These are phyloP conservation scores for Hydropotes inermis DNA, from an alignment of 2,113 vertebrate species.

Conservation along the genomic window DNA sequence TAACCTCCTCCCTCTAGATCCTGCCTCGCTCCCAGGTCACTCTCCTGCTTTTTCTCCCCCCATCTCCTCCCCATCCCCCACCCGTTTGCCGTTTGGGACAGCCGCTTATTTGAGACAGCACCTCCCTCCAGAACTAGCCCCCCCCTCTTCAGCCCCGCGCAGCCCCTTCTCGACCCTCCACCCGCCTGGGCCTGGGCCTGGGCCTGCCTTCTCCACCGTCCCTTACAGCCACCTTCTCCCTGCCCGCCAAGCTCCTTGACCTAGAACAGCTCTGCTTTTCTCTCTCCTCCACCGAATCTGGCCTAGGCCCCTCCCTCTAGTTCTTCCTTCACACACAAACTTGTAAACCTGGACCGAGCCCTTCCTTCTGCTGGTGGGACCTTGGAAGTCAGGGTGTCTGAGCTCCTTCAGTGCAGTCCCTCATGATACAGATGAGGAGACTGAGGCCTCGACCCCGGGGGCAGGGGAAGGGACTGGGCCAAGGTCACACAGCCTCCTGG, in stretches of 20 bases:
- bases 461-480: conserved; percentile 67
- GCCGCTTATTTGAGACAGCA: conserved; percentile 18
- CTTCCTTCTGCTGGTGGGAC: conserved; percentile 58
- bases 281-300: conserved; percentile 55
- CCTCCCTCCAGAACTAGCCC: neutral
- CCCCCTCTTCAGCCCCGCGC: neutral
- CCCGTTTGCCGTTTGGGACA: conserved; percentile 36
- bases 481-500: conserved; percentile 68
- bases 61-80: neutral
- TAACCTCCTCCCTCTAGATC: conserved; percentile 42
- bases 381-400: conserved; percentile 41
- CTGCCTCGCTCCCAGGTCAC: conserved; percentile 45
- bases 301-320: conserved; percentile 68
- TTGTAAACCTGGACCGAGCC: conserved; percentile 62
- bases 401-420: neutral
- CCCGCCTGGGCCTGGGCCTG: conserved; percentile 1
- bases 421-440: conserved; percentile 44
- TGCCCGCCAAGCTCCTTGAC: conserved; percentile 49
- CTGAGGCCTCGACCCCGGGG: neutral
- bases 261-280: conserved; percentile 50
- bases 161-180: conserved; percentile 8
- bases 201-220: neutral
- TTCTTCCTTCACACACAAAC: conserved; percentile 67
- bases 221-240: conserved; percentile 11
- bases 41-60: conserved; percentile 11